Evolutionary conservation across 2,888 invertebrate genomes (phyloP).

Genomic region (Ligdia adustata): DNA sequence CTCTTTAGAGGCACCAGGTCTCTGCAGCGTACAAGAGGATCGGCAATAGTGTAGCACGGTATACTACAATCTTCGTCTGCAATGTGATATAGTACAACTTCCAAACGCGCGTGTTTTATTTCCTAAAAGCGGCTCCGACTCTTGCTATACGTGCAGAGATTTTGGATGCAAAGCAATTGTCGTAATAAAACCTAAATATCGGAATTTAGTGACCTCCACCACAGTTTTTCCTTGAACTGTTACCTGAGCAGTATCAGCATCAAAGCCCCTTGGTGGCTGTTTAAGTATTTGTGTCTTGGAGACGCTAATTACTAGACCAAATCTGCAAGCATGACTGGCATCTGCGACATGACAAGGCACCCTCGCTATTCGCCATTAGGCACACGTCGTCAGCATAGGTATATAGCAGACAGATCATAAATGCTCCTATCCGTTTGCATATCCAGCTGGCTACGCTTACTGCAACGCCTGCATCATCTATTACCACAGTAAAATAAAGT

Average conservation of each 20-base stretch:
- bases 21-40: not conserved
- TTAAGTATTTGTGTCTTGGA: not conserved
- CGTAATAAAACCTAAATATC: not conserved
- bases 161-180: no score
- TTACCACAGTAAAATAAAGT: not conserved
- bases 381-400: not conserved
- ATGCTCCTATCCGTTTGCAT: not conserved
- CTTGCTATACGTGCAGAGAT: not conserved
- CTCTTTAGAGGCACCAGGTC: not conserved
- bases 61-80: not conserved
- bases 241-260: not conserved
- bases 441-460: not conserved
- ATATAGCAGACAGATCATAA: not conserved
- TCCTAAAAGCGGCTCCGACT: not conserved
- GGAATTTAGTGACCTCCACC: not conserved
- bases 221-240: not conserved
- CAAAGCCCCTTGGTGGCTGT: not conserved
- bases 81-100: not conserved
- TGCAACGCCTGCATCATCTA: not conserved
- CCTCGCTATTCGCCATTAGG: not conserved
- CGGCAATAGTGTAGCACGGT: not conserved
- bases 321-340: not conserved
- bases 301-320: not conserved
- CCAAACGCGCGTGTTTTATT: not conserved
- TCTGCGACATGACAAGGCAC: not conserved